Evolutionary conservation across 2,797 vertebrate genomes (phyloP), one percentile per base, ranked within the genome.

Genomic region (Ambastaia sidthimunki): DNA sequence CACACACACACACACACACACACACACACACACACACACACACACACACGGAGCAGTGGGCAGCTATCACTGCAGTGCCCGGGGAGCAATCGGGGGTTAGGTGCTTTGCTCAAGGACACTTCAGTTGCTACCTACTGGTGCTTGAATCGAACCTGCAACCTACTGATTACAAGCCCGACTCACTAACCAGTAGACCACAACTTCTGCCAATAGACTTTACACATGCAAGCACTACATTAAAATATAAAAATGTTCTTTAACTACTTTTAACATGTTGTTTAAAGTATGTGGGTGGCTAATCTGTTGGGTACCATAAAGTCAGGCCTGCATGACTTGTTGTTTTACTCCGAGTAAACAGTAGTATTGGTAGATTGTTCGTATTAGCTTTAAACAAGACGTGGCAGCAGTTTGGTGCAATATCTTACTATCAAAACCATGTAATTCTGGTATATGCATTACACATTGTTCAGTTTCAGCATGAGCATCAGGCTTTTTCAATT

Each of bases 401-500:
- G 16, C 18, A 65, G 9, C 9, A 37, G 9, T 37, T n/a, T 63
- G 15, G 34, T 47, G 28, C 9, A 21, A 15, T 62, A 25, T 1
- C 72, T 31, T 3, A 0, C 15, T 1, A 66, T 25, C 0, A 25
- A 68, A 76, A 59, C 34, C 41, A 5, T 62, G 25, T 62, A 6
- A 59, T 25, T 18, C 59, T 62, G 23, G 23, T 31, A 37, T 37
- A 37, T 28, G 28, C 4, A 11, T 37, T 71, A 5, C 50, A 18
- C 19, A 67, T 25, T 59, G n/a, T n/a, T n/a, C n/a, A n/a, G 25
- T 62, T 62, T 16, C 1, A 60, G 23, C 6, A 25, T 4, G 55
- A 18, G 41, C 37, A 77, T 48, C 23, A 50, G 19, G 65, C 16
- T 28, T 71, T 73, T 67, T 69, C 25, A 21, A 6, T 52, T 57